Evolutionary conservation across 2,888 invertebrate genomes (phyloP).

Genomic region (Pteria penguin): DNA sequence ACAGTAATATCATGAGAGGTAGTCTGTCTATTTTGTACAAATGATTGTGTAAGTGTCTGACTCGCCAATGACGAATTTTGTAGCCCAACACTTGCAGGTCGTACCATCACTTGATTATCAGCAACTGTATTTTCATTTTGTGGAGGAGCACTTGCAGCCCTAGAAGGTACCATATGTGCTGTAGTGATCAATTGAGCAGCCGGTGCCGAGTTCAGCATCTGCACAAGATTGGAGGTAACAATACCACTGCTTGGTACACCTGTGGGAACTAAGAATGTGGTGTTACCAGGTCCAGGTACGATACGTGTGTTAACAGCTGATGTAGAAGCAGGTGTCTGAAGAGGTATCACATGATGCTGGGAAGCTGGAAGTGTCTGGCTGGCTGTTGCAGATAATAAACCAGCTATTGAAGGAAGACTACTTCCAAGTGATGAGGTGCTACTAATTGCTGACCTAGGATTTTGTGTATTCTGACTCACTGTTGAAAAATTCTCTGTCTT

Average conservation of each 20-base stretch:
- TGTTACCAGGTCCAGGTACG: slow-evolving; percentile 58
- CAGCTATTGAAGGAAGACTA: slow-evolving; percentile 26
- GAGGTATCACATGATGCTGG: neutral
- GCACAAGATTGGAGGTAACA: slow-evolving; percentile 53
- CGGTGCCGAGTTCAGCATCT: slow-evolving; percentile 55
- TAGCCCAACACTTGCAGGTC: slow-evolving; percentile 73
- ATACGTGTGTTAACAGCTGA: slow-evolving; percentile 31
- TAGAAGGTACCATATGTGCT: slow-evolving; percentile 54
- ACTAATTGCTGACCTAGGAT: slow-evolving; percentile 55
- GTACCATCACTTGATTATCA: slow-evolving; percentile 55
- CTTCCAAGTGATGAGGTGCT: slow-evolving; percentile 4
- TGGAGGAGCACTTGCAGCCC: slow-evolving; percentile 72
- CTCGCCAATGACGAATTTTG: slow-evolving; percentile 16
- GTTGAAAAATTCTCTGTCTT: slow-evolving; percentile 23
- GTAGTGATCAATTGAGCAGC: slow-evolving; percentile 36
- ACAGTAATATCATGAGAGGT: slow-evolving; percentile 33
- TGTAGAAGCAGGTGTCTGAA: slow-evolving; percentile 14
- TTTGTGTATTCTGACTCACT: slow-evolving; percentile 35
- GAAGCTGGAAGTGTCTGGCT: neutral
- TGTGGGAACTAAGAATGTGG: slow-evolving; percentile 45
- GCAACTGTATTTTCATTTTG: slow-evolving; percentile 52
- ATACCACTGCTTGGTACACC: slow-evolving; percentile 35
- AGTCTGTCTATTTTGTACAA: slow-evolving; percentile 9
- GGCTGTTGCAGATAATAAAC: slow-evolving; percentile 13
- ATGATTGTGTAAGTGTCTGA: slow-evolving; percentile 31